Evolutionary conservation across 92 coral and sea anemone species (phyloP), one percentile per base, ranked within the genome.

Genomic region (Zoanthus solanderi): DNA sequence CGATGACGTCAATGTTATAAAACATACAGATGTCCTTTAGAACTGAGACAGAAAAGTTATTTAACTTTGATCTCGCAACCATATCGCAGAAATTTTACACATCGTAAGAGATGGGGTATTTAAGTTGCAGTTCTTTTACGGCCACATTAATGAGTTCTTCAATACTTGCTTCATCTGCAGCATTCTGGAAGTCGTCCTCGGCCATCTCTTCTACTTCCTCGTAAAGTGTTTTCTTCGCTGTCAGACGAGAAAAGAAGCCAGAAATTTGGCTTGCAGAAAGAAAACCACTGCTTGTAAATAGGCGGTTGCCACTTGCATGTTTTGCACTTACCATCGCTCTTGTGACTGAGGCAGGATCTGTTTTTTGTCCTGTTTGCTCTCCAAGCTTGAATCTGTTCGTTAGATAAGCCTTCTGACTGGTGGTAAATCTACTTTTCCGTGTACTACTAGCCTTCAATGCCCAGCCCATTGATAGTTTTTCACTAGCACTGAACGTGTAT

Each of bases 91-190:
- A 30, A 75, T 89, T 83, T 18, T 74, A 54, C 17, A 87, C 82
- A 60, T 89, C 88, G 78, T 90, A 80, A 76, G 81, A 78, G 56
- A 90, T 78, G 23, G 92, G 92, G 65, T 90, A 89, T 17, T 46
- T 32, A 9, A 76, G 85, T 18, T 84, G 84, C n/a, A 84, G 47
- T 37, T 69, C 75, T 16, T 69, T 12, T 69, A 42, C 75, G 42
- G 42, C 75, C 37, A 31, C 37, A 9, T 42, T 69, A 13, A 28
- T 31, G 6, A 69, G 12, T 11, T 29, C 75, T 16, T 69, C 37
- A 6, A 69, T 30, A 31, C 31, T 31, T 1, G 31, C 74, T 37
- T 69, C 74, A 28, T 30, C 16, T 31, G 75, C 75, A 69, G 30
- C 75, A 13, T 12, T 42, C 42, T 14, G 37, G 42, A 69, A 69